Conservation (phyloP, 2,113 vertebrate genomes). For the Xenopus laevis region DNA sequence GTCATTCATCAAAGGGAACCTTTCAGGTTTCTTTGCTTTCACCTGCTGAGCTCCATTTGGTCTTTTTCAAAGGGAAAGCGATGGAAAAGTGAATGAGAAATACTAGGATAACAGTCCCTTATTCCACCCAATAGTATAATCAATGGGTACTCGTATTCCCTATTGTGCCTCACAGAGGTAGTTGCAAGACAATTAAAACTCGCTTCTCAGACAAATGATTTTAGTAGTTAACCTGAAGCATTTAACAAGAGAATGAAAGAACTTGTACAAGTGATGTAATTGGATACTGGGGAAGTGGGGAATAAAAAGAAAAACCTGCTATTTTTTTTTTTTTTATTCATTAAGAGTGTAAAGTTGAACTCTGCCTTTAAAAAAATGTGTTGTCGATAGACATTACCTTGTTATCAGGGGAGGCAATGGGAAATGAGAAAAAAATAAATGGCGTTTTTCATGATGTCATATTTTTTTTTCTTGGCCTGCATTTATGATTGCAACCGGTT, state of each 20-base stretch:
- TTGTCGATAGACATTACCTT: conserved; percentile 5
- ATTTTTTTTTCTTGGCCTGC: background rate
- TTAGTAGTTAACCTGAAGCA: conserved; percentile 73
- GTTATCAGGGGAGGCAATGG: background rate
- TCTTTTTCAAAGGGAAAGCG: conserved; percentile 88
- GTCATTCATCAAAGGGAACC: conserved; percentile 80
- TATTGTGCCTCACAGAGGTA: conserved; percentile 78
- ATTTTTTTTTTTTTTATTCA: background rate
- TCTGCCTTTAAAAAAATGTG: background rate
- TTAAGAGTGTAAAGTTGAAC: background rate
- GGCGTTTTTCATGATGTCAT: conserved; percentile 34
- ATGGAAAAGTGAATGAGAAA: conserved; percentile 84
- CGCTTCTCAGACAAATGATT: conserved; percentile 74
- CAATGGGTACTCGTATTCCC: conserved; percentile 86
- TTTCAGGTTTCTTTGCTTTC: conserved; percentile 96
- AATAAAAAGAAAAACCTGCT: conserved; percentile 42
- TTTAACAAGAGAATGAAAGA: conserved; percentile 70
- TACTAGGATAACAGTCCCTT: conserved; percentile 75
- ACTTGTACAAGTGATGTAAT: conserved; percentile 76
- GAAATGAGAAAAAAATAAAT: background rate
- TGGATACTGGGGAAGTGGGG: conserved; percentile 53
- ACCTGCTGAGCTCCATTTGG: conserved; percentile 95
- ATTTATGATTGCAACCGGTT: conserved; percentile 27
- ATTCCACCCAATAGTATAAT: conserved; percentile 80
- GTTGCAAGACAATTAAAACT: conserved; percentile 79